Evolutionary conservation across 2,113 vertebrate genomes (phyloP).

Genomic region (Chaetops frenatus): DNA sequence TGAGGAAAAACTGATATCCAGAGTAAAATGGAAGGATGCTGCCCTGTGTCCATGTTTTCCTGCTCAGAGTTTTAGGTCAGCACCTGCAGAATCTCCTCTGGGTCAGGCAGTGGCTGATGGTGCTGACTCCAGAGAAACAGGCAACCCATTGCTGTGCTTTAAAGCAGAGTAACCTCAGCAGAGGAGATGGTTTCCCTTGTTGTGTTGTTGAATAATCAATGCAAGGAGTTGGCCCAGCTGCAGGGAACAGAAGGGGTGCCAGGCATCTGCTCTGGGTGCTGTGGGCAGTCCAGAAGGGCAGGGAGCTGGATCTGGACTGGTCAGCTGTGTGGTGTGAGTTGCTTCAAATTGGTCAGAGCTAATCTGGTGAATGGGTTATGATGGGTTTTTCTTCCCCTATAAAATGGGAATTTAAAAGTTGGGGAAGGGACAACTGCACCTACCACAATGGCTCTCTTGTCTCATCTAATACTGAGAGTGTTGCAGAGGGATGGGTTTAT

Average conservation of each 20-base stretch:
- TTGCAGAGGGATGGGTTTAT: neutral
- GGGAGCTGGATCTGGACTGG: fast-evolving
- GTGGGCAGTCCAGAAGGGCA: fast-evolving
- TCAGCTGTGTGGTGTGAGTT: fast-evolving
- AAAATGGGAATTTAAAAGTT: neutral
- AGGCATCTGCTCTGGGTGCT: fast-evolving
- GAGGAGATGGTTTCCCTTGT: neutral
- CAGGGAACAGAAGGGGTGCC: neutral
- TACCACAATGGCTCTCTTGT: neutral
- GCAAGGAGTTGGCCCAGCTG: neutral
- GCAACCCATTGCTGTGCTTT: neutral
- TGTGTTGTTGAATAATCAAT: neutral
- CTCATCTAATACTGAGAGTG: neutral
- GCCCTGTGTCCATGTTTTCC: neutral
- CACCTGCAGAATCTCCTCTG: neutral
- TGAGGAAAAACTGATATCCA: fast-evolving
- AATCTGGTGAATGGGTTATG: neutral
- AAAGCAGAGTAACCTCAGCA: neutral
- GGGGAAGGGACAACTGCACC: neutral
- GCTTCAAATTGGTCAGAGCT: neutral
- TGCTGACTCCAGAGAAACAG: neutral
- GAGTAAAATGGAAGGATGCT: neutral
- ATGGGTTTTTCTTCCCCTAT: neutral
- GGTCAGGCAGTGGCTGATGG: neutral
- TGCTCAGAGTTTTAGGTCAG: neutral